Conservation (phyloP, 92 coral and sea anemone species). For the Paramuricea clavata region DNA sequence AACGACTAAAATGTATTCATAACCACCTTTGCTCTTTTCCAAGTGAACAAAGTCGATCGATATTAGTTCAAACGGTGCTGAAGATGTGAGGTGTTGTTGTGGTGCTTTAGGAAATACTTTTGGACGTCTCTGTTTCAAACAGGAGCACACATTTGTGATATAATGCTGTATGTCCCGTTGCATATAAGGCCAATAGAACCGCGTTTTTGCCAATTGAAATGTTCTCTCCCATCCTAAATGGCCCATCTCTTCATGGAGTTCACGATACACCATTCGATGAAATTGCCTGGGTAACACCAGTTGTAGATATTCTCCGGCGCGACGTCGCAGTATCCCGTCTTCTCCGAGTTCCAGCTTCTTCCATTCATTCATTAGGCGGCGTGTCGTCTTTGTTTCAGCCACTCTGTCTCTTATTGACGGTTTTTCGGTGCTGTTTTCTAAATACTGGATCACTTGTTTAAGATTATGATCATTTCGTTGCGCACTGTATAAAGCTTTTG, state of each 20-base stretch:
- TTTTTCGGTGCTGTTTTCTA: constrained; percentile 25
- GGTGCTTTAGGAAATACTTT: too few species aligned
- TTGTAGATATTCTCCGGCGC: too few species aligned
- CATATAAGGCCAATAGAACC: constrained; percentile 9
- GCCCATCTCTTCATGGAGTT: too few species aligned
- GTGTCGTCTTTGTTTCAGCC: too few species aligned
- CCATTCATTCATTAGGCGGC: too few species aligned
- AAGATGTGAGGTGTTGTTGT: constrained; percentile 34
- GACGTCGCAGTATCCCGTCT: too few species aligned
- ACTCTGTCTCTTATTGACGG: constrained; percentile 28
- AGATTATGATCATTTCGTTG: constrained; percentile 30
- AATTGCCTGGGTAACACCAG: too few species aligned
- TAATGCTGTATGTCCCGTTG: constrained; percentile 27
- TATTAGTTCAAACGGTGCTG: constrained; percentile 25
- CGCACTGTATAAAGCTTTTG: too few species aligned
- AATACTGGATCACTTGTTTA: constrained; percentile 41
- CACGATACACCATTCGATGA: too few species aligned
- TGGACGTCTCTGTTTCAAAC: constrained; percentile 29
- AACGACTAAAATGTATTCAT: constrained; percentile 37
- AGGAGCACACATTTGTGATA: neutral
- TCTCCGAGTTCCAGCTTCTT: too few species aligned
- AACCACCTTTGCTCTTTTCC: constrained; percentile 26
- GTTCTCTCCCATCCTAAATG: constrained; percentile 4
- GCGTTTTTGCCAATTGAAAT: neutral
- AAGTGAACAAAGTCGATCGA: constrained; percentile 39